Conservation (phyloP, 2,888 invertebrate species). For the Anticlea derivata region DNA sequence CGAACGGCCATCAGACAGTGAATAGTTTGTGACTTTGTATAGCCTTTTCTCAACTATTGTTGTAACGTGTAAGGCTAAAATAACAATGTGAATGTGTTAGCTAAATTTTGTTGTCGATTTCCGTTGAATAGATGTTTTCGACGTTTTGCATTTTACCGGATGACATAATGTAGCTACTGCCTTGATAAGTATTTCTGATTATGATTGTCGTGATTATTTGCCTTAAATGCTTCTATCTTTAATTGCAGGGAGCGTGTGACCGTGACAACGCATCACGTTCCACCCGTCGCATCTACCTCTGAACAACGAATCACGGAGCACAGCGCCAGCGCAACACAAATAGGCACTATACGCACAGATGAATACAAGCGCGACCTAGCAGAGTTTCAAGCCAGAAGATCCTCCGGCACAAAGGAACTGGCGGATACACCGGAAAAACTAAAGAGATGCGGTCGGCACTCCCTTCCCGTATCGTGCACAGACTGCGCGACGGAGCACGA, state of each 20-base stretch:
- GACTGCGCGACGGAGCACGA: constrained; percentile 68
- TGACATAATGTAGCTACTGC: too few species aligned
- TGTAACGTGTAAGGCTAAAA: constrained; percentile 25
- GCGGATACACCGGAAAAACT: constrained; percentile 58
- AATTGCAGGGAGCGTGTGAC: constrained; percentile 73
- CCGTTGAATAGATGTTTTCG: constrained; percentile 17
- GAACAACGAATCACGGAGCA: constrained; percentile 36
- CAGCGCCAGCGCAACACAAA: constrained; percentile 41
- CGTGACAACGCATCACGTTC: constrained; percentile 63
- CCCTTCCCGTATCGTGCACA: constrained; percentile 71
- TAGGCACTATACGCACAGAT: constrained; percentile 76
- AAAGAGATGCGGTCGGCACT: constrained; percentile 71
- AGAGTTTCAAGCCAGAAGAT: constrained; percentile 76
- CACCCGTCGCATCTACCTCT: constrained; percentile 44
- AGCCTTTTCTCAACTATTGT: constrained; percentile 46
- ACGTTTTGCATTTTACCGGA: too few species aligned
- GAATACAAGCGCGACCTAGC: constrained; percentile 77
- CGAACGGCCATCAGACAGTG: constrained; percentile 11
- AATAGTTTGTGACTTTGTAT: constrained; percentile 15
- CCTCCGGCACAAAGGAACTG: constrained; percentile 54
- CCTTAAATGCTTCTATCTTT: background rate
- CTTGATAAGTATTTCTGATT: too few species aligned
- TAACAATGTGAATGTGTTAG: constrained; percentile 14
- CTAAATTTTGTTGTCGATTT: constrained; percentile 44
- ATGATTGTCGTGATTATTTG: too few species aligned